These are phyloP conservation scores for Tachycineta bicolor DNA, from an alignment of 2,113 vertebrate genomes.

Conservation along the genomic window DNA sequence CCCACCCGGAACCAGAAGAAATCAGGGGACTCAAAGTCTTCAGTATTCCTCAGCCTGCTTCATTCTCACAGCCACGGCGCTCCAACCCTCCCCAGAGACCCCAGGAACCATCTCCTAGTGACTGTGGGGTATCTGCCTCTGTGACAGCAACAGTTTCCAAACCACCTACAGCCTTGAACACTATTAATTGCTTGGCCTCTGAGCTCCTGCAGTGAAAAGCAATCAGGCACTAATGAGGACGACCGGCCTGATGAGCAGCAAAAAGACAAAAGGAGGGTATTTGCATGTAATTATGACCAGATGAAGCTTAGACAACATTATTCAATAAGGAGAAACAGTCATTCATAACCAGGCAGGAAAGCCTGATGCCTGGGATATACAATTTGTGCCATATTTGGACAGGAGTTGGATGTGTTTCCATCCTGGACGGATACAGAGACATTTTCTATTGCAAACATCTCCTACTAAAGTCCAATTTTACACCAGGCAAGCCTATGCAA, in stretches of 20 bases:
- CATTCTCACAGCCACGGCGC: not conserved
- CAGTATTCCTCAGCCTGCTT: not conserved
- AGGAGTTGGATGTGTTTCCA: not conserved
- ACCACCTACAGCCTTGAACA: not conserved
- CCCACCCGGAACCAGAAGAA: not conserved
- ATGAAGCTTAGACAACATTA: not conserved
- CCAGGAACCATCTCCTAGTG: not conserved
- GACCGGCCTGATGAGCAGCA: not conserved
- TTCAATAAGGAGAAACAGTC: not conserved
- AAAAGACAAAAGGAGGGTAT: conserved; percentile 36
- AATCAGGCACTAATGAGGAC: conserved; percentile 25
- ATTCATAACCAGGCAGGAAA: conserved; percentile 28
- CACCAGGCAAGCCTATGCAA: not conserved
- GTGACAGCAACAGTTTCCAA: not conserved
- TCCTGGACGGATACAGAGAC: not conserved
- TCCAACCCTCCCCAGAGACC: not conserved
- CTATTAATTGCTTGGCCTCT: not conserved
- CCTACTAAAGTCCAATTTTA: not conserved
- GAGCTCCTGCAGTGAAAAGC: not conserved
- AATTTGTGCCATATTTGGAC: not conserved
- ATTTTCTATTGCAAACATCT: not conserved
- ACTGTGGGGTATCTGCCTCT: not conserved
- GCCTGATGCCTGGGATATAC: not conserved
- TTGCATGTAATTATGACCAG: conserved; percentile 45
- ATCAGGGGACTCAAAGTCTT: not conserved